Base-by-base conservation (phyloP, 2,113 vertebrate species). In the Sula dactylatra region DNA sequence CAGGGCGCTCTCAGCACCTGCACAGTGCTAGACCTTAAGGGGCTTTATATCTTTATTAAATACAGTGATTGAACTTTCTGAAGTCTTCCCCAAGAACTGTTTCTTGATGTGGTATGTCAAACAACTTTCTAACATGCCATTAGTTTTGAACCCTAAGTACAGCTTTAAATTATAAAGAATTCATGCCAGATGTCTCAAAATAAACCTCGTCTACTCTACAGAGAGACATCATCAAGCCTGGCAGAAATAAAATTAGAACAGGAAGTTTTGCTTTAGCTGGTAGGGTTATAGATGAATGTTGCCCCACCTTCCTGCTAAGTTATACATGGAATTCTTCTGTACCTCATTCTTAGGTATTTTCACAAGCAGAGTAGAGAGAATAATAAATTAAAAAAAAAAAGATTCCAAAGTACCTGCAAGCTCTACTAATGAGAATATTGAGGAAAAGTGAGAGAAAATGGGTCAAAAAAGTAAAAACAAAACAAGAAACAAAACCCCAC, bases 111-210 rank as follows among this genome's bases (percentile, higher is more conserved):
- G 92, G 31, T 70, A 77, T 34, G 34, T 62, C 82, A 91, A 94
- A 91, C 62, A 96, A 73, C 87, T 74, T 94, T 90, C 91, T 94
- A 89, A 86, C 66, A 95, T 2, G 42, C 55, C 27, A 4, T 89
- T 62, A 90, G 83, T 88, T 91, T 66, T 87, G 42, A 82, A 78
- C 42, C 42, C 15, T 54, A 88, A 65, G n/a, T 40, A 82, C 34
- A 78, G 38, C 50, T 94, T 78, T 77, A 81, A 94, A 94, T 88
- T 73, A 94, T 88, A 95, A 97, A 90, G 62, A 97, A 97, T 86
- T 87, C 38, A 72, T 65, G 65, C 65, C 62, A 83, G 90, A 71
- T 95, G 82, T 84, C 72, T 88, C 13, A 9, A 85, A 88, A 90
- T 58, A 92, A 94, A 86, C 44, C 64, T 93, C 16, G 45, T 62